Evolutionary conservation across 2,113 vertebrate species (phyloP), one percentile per base, ranked within the genome.

Genomic region (Geococcyx californianus): DNA sequence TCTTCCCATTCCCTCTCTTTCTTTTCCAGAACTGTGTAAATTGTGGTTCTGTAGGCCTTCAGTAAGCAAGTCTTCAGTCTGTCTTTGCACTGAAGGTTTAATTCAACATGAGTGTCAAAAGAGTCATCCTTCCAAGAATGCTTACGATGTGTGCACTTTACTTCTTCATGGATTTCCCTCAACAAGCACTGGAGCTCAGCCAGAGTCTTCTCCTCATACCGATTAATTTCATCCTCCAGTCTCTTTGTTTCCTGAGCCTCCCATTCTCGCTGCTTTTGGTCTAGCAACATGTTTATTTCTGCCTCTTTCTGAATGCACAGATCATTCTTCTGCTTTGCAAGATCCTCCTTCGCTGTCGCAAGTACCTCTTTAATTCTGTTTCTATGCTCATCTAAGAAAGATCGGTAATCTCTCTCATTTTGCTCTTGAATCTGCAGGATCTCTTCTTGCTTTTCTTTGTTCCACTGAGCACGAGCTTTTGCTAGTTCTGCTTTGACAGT

Each of bases 381-480:
- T 59, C 96, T 95, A 42, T 99, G 98, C 76, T 99, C 98, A 68
- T 98, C 97, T 82, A 99, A 96, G 97, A 98, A 98, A 1, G 95
- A 89, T 34, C 98, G 95, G 89, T 98, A 98, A 76, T 98, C 98
- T 92, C 97, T 97, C 73, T 99, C 99, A 29, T 98, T 98, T 94
- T 98, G 98, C 34, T 95, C 94, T 91, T 98, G 98, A 66, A 99
- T 86, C 87, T 93, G 97, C 26, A 97, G 94, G 36, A 99, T 97
- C 97, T 99, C 99, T 95, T 99, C 98, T 83, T 99, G 98, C 87
- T 99, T 99, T 90, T 99, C 98, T 95, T 98, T 97, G 96, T 98
- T 99, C 99, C 99, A 99, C 68, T 97, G 97, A 31, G 98, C 98
- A 91, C 96, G 97, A 7, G 99, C 98, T 91, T 97, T 99, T 3